Evolutionary conservation across 2,888 invertebrate genomes (phyloP).

Genomic region (Sicus ferrugineus): DNA sequence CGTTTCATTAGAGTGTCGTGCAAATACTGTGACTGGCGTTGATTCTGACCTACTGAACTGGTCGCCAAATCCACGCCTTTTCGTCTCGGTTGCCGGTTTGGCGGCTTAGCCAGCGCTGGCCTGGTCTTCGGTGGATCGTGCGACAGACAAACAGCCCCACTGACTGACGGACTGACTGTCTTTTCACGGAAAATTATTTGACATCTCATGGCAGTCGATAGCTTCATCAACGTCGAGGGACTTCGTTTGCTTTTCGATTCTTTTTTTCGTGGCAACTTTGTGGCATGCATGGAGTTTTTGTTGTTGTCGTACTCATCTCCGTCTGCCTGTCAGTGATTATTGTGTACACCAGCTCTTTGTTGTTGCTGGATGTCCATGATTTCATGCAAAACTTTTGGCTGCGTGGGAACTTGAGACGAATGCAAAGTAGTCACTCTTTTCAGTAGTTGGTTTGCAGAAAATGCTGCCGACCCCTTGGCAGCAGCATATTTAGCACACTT

Average conservation of each 20-base stretch:
- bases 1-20: constrained; percentile 7
- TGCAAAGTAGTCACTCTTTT: constrained; percentile 34
- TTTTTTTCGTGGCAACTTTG: background rate
- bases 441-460: background rate
- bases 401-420: constrained; percentile 49
- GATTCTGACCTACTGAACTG: constrained; percentile 48
- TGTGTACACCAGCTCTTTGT: constrained; percentile 11
- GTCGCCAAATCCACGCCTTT: constrained; percentile 36
- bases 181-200: constrained; percentile 35
- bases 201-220: constrained; percentile 37
- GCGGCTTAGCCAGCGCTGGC: background rate
- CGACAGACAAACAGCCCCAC: constrained; percentile 35
- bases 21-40: constrained; percentile 11
- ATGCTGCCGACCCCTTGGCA: background rate
- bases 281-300: background rate
- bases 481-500: background rate
- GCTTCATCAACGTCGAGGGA: constrained; percentile 48
- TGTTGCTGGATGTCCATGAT: background rate
- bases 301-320: background rate
- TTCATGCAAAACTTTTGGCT: constrained; percentile 35
- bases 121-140: background rate
- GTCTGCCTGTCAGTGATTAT: constrained; percentile 18
- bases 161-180: constrained; percentile 36
- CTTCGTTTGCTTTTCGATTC: constrained; percentile 32
- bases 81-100: background rate